Evolutionary conservation across 2,888 invertebrate species (phyloP).

Genomic region (Empis livida): DNA sequence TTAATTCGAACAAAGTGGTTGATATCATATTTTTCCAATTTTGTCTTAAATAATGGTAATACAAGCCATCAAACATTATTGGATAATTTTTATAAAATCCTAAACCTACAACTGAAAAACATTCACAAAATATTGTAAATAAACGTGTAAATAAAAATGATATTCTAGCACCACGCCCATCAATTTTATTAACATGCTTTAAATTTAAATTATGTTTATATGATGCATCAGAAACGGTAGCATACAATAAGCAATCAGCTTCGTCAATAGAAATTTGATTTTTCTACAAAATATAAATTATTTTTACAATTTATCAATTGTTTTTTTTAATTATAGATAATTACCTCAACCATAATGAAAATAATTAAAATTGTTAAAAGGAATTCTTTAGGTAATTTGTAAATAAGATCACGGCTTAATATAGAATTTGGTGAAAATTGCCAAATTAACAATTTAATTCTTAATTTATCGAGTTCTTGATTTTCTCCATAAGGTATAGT

Average conservation of each 20-base stretch:
- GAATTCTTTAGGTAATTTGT: neutral
- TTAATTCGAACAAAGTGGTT: neutral
- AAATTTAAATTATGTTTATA: neutral
- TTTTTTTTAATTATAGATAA: no score
- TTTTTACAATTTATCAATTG: no score
- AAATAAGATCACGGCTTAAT: neutral
- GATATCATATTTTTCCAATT: neutral
- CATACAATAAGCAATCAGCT: neutral
- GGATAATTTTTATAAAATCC: neutral
- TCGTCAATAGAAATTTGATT: neutral
- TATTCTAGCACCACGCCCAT: neutral
- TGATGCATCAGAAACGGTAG: neutral
- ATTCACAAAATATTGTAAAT: neutral
- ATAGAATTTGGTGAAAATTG: conserved; percentile 1
- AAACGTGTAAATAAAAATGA: neutral
- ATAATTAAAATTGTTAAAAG: neutral
- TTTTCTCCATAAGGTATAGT: neutral
- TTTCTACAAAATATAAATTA: neutral
- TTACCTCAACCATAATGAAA: neutral
- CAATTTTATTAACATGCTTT: neutral
- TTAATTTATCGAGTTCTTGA: conserved; percentile 1
- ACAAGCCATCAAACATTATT: neutral
- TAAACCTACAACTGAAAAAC: neutral
- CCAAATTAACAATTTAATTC: conserved; percentile 7
- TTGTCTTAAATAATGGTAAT: neutral